These are phyloP conservation scores for Lanistes nyassanus DNA, from an alignment of 1,140 invertebrate genomes.

Conservation along the genomic window DNA sequence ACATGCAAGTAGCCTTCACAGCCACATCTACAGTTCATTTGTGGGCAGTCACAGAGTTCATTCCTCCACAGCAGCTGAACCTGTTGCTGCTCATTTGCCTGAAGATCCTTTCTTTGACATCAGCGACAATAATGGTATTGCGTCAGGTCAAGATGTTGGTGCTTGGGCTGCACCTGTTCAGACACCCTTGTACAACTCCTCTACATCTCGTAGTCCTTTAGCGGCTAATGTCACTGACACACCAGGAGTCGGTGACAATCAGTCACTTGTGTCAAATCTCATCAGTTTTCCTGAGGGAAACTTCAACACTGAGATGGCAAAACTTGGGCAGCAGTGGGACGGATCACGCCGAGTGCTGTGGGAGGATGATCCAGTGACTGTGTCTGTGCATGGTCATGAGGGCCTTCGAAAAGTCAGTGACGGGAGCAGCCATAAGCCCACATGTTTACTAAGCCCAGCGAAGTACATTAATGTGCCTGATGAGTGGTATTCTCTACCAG, in stretches of 20 bases:
- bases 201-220: neutral
- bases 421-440: constrained; percentile 36
- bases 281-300: constrained; percentile 22
- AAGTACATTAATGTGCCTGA: constrained; percentile 60
- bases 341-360: constrained; percentile 48
- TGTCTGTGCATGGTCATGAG: neutral
- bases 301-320: constrained; percentile 22
- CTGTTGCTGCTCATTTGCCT: constrained; percentile 21
- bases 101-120: constrained; percentile 14
- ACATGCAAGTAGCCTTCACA: neutral
- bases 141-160: neutral
- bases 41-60: neutral
- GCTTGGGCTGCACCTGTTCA: neutral
- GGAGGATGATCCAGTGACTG: constrained; percentile 42
- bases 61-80: constrained; percentile 3
- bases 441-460: constrained; percentile 46
- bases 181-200: neutral
- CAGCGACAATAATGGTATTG: neutral
- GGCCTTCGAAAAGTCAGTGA: neutral
- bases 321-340: constrained; percentile 37
- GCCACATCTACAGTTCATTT: neutral
- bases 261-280: constrained; percentile 27
- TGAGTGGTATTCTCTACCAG: constrained; percentile 59
- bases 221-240: no score
- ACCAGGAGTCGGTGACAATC: neutral